Evolutionary conservation across 64 coral and sea anemone species (phyloP), one percentile per base, ranked within the genome.

Genomic region (Pachyseris speciosa): DNA sequence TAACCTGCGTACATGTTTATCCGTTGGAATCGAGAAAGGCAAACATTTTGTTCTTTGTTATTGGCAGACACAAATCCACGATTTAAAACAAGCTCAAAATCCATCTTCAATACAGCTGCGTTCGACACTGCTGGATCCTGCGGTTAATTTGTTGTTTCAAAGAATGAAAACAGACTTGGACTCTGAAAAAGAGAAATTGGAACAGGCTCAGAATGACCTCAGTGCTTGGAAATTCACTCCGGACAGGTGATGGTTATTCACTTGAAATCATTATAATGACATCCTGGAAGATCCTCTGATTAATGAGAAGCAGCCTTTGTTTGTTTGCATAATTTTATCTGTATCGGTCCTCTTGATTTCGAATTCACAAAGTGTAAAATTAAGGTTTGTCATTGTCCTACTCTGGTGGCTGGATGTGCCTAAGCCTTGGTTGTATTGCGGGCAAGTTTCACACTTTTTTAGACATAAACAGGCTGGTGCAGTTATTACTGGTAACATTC

Each of bases 101-200:
- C 96, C 96, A 53, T 92, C 93, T 22, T 86, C 89, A 17, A 90
- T 95, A 33, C 96, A 99, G 69, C 85, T 99, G 31, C 94, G 93
- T 10, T 99, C 96, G 9, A 99, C 96, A 45, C 73, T 99, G 13
- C 86, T 99, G 53, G 96, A 99, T 52, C 96, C 96, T 9, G 96
- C 96, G 40, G 96, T 99, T 19, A 99, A 99, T 90, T 83, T 99
- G 69, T 90, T 99, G 16, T 99, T 99, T 95, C 96, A 99, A 90
- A 76, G 96, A 93, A 99, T 99, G 96, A 99, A 93, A 95, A 92
- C 90, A 50, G 96, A 99, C 67, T 83, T 99, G 58, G 96, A 99
- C 89, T 94, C 94, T 39, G 87, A 94, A n/a, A 99, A 99, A 78
- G 96, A 93, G 84, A 99, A 99, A 87, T 58, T 99, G 71, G 96